Evolutionary conservation across 2,113 vertebrate genomes (phyloP).

Genomic region (Rhadina sibilatrix): DNA sequence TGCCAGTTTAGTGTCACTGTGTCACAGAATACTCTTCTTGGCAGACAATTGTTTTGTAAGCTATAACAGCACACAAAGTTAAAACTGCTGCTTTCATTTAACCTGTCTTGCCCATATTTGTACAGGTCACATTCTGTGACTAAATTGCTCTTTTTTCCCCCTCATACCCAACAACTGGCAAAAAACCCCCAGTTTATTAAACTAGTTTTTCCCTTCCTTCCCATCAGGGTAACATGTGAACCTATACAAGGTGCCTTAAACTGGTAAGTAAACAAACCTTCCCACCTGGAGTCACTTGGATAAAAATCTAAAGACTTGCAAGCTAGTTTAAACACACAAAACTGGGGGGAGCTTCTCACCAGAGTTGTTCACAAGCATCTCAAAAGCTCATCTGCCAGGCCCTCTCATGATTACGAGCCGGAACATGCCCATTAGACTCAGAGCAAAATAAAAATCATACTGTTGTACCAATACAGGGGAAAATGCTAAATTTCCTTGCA

Average conservation of each 20-base stretch:
- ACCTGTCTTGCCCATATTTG: background rate
- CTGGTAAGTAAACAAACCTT: background rate
- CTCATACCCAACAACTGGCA: background rate
- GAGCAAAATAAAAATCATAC: conserved; percentile 2
- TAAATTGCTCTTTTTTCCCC: background rate
- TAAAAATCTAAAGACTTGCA: background rate
- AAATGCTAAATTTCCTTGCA: conserved; percentile 31
- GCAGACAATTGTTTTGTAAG: background rate
- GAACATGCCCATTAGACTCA: conserved; percentile 11
- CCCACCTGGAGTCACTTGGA: background rate
- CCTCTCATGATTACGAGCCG: background rate
- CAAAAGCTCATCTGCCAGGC: background rate
- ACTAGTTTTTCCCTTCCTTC: background rate
- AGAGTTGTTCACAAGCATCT: background rate
- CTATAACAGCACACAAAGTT: background rate
- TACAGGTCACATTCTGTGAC: background rate
- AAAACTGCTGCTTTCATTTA: background rate
- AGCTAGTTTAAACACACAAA: background rate
- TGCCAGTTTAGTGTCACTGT: background rate
- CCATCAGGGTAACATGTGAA: background rate
- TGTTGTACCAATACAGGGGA: conserved; percentile 16
- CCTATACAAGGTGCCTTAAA: background rate
- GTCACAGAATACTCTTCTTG: background rate
- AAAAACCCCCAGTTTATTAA: background rate
- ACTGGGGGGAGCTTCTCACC: background rate